Base-by-base conservation (phyloP, 1,140 invertebrate species). In the Drosophila navojoa region DNA sequence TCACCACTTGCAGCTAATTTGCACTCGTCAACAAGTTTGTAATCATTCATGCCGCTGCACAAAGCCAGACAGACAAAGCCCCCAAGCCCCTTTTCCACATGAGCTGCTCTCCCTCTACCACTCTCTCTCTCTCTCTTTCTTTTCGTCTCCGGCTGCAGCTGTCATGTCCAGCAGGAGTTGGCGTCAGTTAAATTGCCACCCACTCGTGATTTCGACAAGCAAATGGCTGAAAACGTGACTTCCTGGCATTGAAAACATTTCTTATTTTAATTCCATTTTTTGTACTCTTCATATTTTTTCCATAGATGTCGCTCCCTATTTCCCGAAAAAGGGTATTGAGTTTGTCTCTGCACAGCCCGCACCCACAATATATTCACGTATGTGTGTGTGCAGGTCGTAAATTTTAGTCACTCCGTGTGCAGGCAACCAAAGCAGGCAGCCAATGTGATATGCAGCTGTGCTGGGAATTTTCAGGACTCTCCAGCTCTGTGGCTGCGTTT, bases 11-110 rank as follows among this genome's bases (percentile, higher is more conserved):
- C 68, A 73, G 70, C 70, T 79, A 79, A 71, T 71, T 76, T 75
- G 66, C 60, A 64, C 68, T 71, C 68, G 72, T 71, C 68, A 60
- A 67, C 69, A 76, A 67, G 63, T 77, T 77, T 69, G 71, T 77
- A 74, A 77, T 77, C 75, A 77, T 77, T 77, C 75, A 74, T 69
- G 35, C 58, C 44, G 44, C 55, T 58, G 61, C 44, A 76, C 58
- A 76, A 67, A 71, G 72, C 44, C 69, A 73, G 42, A 45, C 47
- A 58, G 45, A 60, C 52, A 47, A 42, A 25, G 49, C 1, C 35
- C 29, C 6, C 13, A 50, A 50, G 9, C 5, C 27, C 44, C 32
- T 16, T 15, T 16, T 16, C 5, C 57, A 73, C 64, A 62, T 50
- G 38, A 29, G 52, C 52, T 27, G 40, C 22, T 54, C 38, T 13